Evolutionary conservation across 2,113 vertebrate genomes (phyloP).

Genomic region (Bolborhynchus lineola): DNA sequence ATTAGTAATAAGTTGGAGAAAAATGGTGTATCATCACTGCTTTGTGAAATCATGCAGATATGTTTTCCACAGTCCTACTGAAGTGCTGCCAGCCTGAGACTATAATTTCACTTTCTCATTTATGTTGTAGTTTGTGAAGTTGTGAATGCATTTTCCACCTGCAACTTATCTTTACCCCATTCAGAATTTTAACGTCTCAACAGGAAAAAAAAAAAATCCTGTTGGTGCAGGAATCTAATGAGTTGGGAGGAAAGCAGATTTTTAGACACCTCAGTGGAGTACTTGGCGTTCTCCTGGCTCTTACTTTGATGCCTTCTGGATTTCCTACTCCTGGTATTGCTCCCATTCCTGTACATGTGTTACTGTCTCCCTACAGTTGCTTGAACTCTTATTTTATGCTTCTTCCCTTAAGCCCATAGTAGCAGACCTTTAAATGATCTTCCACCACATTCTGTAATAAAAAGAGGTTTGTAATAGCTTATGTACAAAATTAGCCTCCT

Average conservation of each 20-base stretch:
- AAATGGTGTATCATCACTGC: background rate
- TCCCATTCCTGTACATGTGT: background rate
- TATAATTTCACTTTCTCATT: background rate
- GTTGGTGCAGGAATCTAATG: background rate
- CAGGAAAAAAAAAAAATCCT: background rate
- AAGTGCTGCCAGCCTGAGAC: background rate
- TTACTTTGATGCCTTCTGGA: background rate
- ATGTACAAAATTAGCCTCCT: background rate
- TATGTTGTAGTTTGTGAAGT: background rate
- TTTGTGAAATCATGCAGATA: background rate
- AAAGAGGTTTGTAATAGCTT: background rate
- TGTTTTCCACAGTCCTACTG: background rate
- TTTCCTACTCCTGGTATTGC: background rate
- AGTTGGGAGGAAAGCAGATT: background rate
- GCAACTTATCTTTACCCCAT: background rate
- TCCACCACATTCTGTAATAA: accelerated
- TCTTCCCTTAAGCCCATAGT: background rate
- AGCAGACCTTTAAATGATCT: background rate
- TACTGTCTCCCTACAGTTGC: background rate
- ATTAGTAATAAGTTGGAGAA: background rate
- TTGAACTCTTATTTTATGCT: background rate
- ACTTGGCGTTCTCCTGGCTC: background rate
- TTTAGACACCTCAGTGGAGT: background rate
- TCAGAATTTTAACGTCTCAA: background rate
- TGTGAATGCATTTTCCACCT: background rate